phyloP scores from a whole-genome alignment of 2,797 vertebrate species.

The Helarctos malayanus region DNA sequence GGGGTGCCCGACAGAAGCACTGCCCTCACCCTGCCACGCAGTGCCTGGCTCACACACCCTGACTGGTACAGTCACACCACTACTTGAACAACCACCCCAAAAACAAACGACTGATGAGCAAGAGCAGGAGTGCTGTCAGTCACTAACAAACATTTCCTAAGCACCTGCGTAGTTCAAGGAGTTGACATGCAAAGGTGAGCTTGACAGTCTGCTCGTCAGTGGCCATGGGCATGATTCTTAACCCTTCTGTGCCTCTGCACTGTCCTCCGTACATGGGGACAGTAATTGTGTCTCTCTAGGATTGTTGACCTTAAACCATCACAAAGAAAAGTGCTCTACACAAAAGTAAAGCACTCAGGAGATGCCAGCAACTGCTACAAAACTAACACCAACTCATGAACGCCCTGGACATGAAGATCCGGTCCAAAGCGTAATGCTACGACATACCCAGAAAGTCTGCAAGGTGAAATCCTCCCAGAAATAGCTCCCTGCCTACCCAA shows the following conservation, averaged over 20 bases:
- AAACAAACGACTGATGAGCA: neutral
- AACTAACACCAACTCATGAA: neutral
- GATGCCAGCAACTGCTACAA: neutral
- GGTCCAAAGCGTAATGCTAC: fast-evolving
- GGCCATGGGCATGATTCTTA: fast-evolving
- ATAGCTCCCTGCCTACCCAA: neutral
- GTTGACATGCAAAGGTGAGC: neutral
- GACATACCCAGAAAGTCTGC: fast-evolving
- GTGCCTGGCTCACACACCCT: too few relatives aligned
- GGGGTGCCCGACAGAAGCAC: neutral
- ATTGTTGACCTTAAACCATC: neutral
- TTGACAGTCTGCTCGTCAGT: neutral
- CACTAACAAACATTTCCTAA: neutral
- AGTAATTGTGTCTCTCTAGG: neutral
- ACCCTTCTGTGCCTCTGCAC: neutral
- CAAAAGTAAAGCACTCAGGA: neutral
- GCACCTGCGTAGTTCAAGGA: neutral
- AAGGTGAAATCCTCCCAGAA: neutral
- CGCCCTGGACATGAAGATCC: fast-evolving
- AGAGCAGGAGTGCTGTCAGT: fast-evolving
- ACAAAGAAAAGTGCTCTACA: neutral
- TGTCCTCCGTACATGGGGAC: neutral
- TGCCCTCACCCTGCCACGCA: neutral
- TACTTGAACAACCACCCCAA: neutral
- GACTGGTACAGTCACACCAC: neutral